A percentile compares a stretch with the other conserved stretches of the same genome.
Conservation (phyloP, 2,113 vertebrate genomes). For the Lethenteron reissneri region DNA sequence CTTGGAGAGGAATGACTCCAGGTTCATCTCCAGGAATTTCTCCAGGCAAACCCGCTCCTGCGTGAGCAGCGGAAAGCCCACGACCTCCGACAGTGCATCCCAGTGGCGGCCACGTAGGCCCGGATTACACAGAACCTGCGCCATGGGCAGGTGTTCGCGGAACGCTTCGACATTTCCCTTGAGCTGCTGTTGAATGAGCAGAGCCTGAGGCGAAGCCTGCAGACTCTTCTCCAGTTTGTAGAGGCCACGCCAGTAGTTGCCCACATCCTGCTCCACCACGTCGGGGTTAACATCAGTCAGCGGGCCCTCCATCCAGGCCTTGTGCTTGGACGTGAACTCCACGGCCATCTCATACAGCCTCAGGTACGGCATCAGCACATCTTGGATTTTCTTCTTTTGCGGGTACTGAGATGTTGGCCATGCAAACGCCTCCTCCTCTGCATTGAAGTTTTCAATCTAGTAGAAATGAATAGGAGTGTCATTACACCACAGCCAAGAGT, state of each 20-base stretch:
- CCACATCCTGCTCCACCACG: constrained; percentile 35
- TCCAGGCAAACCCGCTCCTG: constrained; percentile 26
- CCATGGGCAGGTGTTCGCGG: constrained; percentile 35
- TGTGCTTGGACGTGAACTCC: constrained; percentile 31
- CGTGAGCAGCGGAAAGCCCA: constrained; percentile 26
- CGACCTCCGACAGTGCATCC: constrained; percentile 36
- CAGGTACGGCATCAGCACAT: constrained; percentile 40
- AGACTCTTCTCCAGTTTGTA: constrained; percentile 50
- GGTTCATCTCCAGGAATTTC: constrained; percentile 32
- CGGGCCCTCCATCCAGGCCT: constrained; percentile 35
- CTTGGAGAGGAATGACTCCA: constrained; percentile 29
- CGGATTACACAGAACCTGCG: constrained; percentile 54
- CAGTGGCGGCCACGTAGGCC: constrained; percentile 45
- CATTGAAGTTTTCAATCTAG: constrained; percentile 53
- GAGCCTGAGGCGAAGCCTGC: constrained; percentile 26
- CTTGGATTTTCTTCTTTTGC: constrained; percentile 35
- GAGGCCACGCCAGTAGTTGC: constrained; percentile 35
- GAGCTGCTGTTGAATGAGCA: constrained; percentile 27
- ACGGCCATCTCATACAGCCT: constrained; percentile 33
- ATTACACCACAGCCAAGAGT: neutral
- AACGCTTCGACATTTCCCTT: constrained; percentile 40
- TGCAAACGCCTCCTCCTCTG: constrained; percentile 46
- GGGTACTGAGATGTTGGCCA: constrained; percentile 47
- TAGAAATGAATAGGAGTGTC: constrained; percentile 5
- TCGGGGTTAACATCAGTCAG: constrained; percentile 41